These are phyloP conservation scores for Grantiella picta DNA, from an alignment of 2,113 vertebrate genomes.

Conservation along the genomic window DNA sequence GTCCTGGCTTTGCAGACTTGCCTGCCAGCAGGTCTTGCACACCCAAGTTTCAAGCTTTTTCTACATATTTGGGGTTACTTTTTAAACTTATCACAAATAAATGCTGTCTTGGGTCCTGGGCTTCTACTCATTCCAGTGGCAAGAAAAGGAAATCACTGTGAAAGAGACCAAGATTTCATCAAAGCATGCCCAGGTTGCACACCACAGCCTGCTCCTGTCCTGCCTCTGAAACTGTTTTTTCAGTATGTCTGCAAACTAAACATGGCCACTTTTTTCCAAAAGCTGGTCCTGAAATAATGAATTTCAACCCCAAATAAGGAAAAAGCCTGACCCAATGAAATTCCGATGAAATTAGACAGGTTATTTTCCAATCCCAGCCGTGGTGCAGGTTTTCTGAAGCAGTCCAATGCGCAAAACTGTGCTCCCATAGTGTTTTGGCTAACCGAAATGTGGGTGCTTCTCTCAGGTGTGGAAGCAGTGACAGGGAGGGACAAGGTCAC, in stretches of 20 bases:
- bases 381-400: not conserved
- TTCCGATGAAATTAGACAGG: not conserved
- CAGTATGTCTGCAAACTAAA: not conserved
- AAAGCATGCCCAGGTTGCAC: not conserved
- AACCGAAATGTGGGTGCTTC: rapidly evolving
- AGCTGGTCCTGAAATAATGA: not conserved
- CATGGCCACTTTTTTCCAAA: not conserved
- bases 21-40: not conserved
- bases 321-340: not conserved
- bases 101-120: not conserved
- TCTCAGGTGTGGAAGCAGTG: rapidly evolving
- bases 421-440: rapidly evolving
- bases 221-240: not conserved
- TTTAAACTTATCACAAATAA: not conserved
- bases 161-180: not conserved
- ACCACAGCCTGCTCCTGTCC: not conserved
- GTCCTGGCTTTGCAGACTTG: not conserved
- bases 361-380: not conserved
- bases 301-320: not conserved
- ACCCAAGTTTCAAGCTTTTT: not conserved
- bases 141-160: not conserved
- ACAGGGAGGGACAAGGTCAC: rapidly evolving
- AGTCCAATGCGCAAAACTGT: not conserved
- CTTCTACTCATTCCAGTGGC: not conserved
- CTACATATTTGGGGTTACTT: not conserved